phyloP scores from a whole-genome alignment of 2,113 vertebrate species.

The Amphiprion percula region DNA sequence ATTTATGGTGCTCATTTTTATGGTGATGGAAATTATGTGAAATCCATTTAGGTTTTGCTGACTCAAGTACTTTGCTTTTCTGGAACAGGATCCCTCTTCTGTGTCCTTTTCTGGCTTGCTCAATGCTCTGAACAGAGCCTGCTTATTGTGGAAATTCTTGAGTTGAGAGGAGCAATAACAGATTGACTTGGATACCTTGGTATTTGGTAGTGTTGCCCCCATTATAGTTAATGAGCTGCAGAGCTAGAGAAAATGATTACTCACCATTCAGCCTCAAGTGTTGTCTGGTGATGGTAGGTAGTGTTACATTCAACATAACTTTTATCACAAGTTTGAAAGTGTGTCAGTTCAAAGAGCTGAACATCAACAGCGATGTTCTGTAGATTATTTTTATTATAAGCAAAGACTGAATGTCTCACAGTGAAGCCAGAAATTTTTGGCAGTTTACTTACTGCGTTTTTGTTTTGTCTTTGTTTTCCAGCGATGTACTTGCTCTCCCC shows the following conservation, averaged over 20 bases:
- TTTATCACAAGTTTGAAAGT: not conserved
- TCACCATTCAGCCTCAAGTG: constrained; percentile 14
- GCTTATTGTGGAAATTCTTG: constrained; percentile 61
- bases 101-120: constrained; percentile 33
- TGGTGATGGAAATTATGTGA: not conserved
- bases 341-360: not conserved
- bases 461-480: constrained; percentile 66
- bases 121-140: constrained; percentile 34
- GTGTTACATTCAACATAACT: not conserved
- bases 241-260: constrained; percentile 25
- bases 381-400: not conserved
- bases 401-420: not conserved
- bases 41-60: constrained; percentile 28
- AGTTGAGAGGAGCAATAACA: constrained; percentile 51
- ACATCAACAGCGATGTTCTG: not conserved
- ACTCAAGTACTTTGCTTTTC: constrained; percentile 21
- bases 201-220: constrained; percentile 56
- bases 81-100: constrained; percentile 7
- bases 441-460: not conserved
- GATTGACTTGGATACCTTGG: constrained; percentile 55
- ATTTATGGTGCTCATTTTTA: constrained; percentile 13
- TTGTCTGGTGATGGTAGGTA: not conserved
- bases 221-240: constrained; percentile 52
- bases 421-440: not conserved
- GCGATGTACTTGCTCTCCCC: constrained; percentile 96